phyloP scores from a whole-genome alignment of 2,113 vertebrate species.

The Campylorhamphus procurvoides region DNA sequence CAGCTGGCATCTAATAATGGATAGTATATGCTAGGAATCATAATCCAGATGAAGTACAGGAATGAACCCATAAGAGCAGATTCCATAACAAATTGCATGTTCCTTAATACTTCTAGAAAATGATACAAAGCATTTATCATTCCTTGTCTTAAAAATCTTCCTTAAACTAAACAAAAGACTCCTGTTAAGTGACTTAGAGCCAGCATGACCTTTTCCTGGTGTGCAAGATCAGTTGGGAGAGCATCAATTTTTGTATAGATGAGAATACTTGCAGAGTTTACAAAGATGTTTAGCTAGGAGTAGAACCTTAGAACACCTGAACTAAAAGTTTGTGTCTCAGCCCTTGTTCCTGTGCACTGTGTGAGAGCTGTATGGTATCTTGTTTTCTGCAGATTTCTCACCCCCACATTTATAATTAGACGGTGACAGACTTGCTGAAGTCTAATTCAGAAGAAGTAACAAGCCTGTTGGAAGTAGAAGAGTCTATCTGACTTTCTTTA shows the following conservation, averaged over 20 bases:
- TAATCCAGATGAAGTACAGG: neutral
- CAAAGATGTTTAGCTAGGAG: neutral
- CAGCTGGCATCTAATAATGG: neutral
- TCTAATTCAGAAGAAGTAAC: neutral
- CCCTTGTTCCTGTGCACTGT: neutral
- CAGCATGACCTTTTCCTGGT: neutral
- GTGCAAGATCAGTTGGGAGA: neutral
- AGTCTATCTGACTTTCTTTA: neutral
- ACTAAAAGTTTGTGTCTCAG: neutral
- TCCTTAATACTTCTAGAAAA: neutral
- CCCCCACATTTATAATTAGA: neutral
- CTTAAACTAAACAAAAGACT: neutral
- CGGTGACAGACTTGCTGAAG: neutral
- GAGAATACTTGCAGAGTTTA: neutral
- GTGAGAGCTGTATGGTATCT: neutral
- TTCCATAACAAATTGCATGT: neutral
- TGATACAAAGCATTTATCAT: neutral
- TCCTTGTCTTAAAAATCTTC: neutral
- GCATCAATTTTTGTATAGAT: neutral
- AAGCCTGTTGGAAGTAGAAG: neutral
- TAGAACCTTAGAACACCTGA: neutral
- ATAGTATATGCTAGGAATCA: neutral
- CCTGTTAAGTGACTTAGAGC: neutral
- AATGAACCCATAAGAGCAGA: neutral
- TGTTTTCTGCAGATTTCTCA: neutral